A percentile compares a stretch with the other conserved stretches of the same genome.
Conservation (phyloP, 1,140 invertebrate genomes). For the Zelostemma sp. region DNA sequence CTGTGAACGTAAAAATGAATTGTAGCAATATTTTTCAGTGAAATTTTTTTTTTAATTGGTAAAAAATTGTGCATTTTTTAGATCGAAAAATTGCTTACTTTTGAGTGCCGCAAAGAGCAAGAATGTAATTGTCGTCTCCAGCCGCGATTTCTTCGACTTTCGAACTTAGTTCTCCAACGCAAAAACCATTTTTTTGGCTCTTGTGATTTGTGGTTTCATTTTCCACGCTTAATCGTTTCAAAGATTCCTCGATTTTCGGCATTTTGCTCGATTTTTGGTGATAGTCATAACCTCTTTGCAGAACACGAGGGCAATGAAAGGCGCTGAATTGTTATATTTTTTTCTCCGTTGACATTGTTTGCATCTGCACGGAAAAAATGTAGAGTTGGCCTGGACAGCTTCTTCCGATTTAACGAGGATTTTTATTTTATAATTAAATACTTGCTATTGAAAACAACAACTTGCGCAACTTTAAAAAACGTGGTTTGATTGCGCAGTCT, state of each 20-base stretch:
- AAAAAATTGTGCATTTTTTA: too few relatives aligned
- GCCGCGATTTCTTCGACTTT: constrained; percentile 12
- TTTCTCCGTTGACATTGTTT: too few relatives aligned
- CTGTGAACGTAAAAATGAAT: constrained; percentile 36
- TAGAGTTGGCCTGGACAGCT: too few relatives aligned
- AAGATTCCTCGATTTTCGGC: constrained; percentile 10
- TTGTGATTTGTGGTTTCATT: constrained; percentile 8
- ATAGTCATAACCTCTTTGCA: too few relatives aligned
- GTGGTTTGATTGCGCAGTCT: too few relatives aligned
- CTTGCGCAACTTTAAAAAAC: too few relatives aligned
- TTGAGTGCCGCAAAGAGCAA: constrained; percentile 25
- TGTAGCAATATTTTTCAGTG: neutral
- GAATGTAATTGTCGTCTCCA: constrained; percentile 16
- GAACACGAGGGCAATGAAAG: too few relatives aligned
- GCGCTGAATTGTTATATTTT: too few relatives aligned
- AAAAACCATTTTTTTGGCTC: neutral
- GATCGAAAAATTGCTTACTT: constrained; percentile 6
- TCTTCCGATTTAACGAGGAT: too few relatives aligned
- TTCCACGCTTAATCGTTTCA: constrained; percentile 19
- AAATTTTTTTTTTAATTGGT: neutral
- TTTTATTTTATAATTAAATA: too few relatives aligned
- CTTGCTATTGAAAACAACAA: too few relatives aligned
- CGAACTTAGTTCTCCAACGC: neutral
- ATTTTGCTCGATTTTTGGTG: constrained; percentile 5
- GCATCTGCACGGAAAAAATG: too few relatives aligned